Evolutionary conservation across 2,888 invertebrate genomes (phyloP), one percentile per base, ranked within the genome.

Genomic region (Latheticus oryzae): DNA sequence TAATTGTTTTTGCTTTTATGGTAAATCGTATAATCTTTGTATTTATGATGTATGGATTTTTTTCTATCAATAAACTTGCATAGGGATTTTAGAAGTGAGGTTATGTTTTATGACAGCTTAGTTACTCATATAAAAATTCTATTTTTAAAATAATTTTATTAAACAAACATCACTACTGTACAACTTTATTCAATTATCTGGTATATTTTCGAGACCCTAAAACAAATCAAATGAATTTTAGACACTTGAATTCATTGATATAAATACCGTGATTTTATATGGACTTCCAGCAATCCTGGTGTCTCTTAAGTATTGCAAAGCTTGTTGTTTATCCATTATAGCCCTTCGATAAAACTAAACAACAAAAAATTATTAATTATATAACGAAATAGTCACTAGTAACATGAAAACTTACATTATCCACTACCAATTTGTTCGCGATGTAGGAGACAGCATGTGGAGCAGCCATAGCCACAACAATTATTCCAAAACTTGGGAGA

Each of bases 371-470:
- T n/a, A n/a, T n/a, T n/a, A n/a, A n/a, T n/a, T n/a, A n/a, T n/a
- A n/a, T n/a, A n/a, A n/a, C n/a, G n/a, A n/a, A n/a, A n/a, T n/a
- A n/a, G n/a, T n/a, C n/a, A n/a, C n/a, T n/a, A n/a, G n/a, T n/a
- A n/a, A n/a, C 42, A 51, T 16, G 26, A 15, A 23, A 9, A 65
- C 68, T 62, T 67, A 72, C 71, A 69, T 88, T 89, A 70, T 86
- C 87, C 60, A 85, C 59, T 3, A 74, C 68, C 60, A 85, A 71
- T 73, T 87, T 86, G 75, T 88, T 84, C 60, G 86, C 63, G 68
- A 85, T 84, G 73, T 87, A 87, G 28, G 85, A 80, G 1, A 82
- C 82, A 76, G 81, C 84, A 62, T 85, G 84, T 7, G 89, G 89
- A 52, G 87, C 65, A 8, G 84, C 83, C 63, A 88, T 48, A 1